phyloP scores from a whole-genome alignment of 2,113 vertebrate genomes.

The Lepus timidus region DNA sequence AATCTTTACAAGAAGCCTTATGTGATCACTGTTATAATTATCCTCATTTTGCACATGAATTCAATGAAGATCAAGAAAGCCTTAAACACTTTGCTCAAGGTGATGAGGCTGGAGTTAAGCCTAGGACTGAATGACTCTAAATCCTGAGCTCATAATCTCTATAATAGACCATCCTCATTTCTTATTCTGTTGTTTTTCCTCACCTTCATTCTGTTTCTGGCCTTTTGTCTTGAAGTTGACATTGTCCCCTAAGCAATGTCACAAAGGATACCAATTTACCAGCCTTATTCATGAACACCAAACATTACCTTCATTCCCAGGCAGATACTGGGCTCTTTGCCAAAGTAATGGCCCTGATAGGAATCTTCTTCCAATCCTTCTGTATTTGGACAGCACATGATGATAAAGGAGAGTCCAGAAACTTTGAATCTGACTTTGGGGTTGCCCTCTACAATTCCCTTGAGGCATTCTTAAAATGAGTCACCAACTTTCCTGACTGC shows the following conservation, averaged over 20 bases:
- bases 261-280: constrained; percentile 60
- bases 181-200: constrained; percentile 1
- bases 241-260: constrained; percentile 40
- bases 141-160: neutral
- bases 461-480: constrained; percentile 70
- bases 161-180: constrained; percentile 22
- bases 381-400: constrained; percentile 65
- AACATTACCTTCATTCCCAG: constrained; percentile 45
- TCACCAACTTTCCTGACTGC: constrained; percentile 67
- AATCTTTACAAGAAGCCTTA: constrained; percentile 6
- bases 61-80: neutral
- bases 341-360: constrained; percentile 66
- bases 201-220: neutral
- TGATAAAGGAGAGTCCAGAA: constrained; percentile 62
- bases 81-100: constrained; percentile 12
- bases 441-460: constrained; percentile 56
- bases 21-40: neutral
- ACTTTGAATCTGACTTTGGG: constrained; percentile 70
- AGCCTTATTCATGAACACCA: constrained; percentile 59
- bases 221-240: constrained; percentile 51
- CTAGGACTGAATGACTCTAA: neutral
- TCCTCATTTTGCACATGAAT: neutral
- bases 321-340: constrained; percentile 39
- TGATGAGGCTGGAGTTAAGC: neutral
- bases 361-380: constrained; percentile 56